Base-by-base conservation (phyloP, 2,797 vertebrate genomes). In the Hyperoplus lanceolatus region DNA sequence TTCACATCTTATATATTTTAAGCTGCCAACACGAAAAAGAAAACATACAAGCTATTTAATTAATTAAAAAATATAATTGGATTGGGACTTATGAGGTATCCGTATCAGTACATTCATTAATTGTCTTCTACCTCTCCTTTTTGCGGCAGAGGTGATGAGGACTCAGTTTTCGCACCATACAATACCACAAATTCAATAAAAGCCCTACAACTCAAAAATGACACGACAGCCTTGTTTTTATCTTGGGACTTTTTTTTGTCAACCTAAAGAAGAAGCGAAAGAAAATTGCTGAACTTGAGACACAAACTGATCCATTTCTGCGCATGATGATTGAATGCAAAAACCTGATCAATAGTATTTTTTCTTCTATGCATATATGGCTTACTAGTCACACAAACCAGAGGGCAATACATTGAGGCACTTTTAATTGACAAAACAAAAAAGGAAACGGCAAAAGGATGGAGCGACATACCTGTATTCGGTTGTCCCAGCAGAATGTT, bases 381-480 rank as follows among this genome's bases (percentile, higher is more conserved):
- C 12, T 66, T 56, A 29, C 9, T 38, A 4, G 43, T 72, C n/a
- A 57, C 50, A 55, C 7, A 67, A 4, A 49, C 0, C 0, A 59
- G 11, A 80, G 10, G 29, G 2, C 66, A 53, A 63, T 45, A 13
- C 62, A 70, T 65, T 11, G 1, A 29, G 62, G 4, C n/a, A 8
- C 4, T 70, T 67, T 67, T 66, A 5, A 67, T 45, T 64, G 15
- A 73, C 73, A 5, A 73, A 75, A 61, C 11, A 70, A 60, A 62
- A 1, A 45, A 10, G 39, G 13, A n/a, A 70, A 41, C 60, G 53
- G 21, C 4, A 74, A 73, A 51, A 63, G 11, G 29, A 78, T 39
- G 11, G 10, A 59, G 29, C 83, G 36, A 62, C 90, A 65, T 94
- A 94, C 93, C 93, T 83, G 73, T 87, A 49, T 42, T 83, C 29